Base-by-base conservation (phyloP, 2,888 invertebrate species). In the Epinotia demarniana region DNA sequence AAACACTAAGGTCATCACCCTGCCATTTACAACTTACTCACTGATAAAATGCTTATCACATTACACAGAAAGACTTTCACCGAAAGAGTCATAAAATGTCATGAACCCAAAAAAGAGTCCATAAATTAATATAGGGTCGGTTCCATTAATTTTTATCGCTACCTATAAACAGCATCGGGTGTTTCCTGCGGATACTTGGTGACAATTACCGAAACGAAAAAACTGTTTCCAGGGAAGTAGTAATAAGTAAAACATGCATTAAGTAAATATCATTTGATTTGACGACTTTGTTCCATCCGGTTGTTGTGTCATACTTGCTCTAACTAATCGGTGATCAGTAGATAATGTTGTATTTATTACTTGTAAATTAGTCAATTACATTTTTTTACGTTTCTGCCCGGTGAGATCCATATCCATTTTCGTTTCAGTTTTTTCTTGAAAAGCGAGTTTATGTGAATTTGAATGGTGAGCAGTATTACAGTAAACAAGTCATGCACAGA, bases 41-140 rank as follows among this genome's bases (percentile, higher is more conserved):
- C 61, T 72, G 72, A 67, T 72, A 57, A 68, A 61, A 19, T 27
- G 60, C 61, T 72, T 72, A 75, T 72, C 71, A 67, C 46, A 19
- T 9, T 72, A 75, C 75, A 75, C 18, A 72, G 75, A 72, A 75
- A 75, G 27, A 60, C 66, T 75, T 72, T 75, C 46, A 75, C 66
- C 61, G 66, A 43, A 58, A 64, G 58, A 16, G 66, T 62, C 71
- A 61, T 72, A 75, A 75, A 75, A 39, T 67, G 75, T 72, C 75
- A 75, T 75, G 72, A 75, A 72, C 75, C 75, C 46, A 62, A 75
- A 71, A 71, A 75, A 61, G 58, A 43, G 71, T n/a, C 66, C 61
- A 71, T 75, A 67, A 71, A 75, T 75, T 75, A 72, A 75, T 72
- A 66, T 66, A 55, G 75, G 66, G 23, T 9, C 70, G 66, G 55